Evolutionary conservation across 1,140 invertebrate genomes (phyloP).

Genomic region (Polyergus mexicanus): DNA sequence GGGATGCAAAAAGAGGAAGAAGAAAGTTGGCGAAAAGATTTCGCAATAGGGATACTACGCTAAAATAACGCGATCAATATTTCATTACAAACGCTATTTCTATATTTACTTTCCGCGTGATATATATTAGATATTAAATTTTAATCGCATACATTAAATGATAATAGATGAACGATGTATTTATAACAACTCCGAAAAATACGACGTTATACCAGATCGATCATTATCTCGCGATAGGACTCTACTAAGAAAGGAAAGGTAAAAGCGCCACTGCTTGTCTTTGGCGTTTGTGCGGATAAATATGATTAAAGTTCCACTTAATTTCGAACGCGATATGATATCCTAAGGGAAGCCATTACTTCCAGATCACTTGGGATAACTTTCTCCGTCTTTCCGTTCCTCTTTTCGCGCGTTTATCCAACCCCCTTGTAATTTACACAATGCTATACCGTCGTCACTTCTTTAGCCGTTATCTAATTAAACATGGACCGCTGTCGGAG

Average conservation of each 20-base stretch:
- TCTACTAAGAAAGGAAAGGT: background rate
- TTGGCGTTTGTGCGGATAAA: background rate
- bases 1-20: too few species aligned
- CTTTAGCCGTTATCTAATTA: conserved; percentile 49
- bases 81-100: conserved; percentile 21
- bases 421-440: conserved; percentile 31
- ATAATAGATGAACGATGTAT: conserved; percentile 9
- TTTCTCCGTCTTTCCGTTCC: conserved; percentile 58
- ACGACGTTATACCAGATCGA: background rate
- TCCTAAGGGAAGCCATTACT: conserved; percentile 78
- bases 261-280: background rate
- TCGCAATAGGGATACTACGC: background rate
- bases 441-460: conserved; percentile 13
- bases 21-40: background rate
- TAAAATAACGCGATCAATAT: conserved; percentile 28
- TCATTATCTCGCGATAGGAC: background rate
- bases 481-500: conserved; percentile 49
- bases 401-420: conserved; percentile 47
- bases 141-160: conserved; percentile 19
- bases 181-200: background rate
- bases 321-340: conserved; percentile 66
- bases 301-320: conserved; percentile 45
- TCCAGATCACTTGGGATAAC: conserved; percentile 73
- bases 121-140: background rate
- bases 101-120: background rate